Evolutionary conservation across 2,113 vertebrate species (phyloP).

Genomic region (Gymnocephalus cernua): DNA sequence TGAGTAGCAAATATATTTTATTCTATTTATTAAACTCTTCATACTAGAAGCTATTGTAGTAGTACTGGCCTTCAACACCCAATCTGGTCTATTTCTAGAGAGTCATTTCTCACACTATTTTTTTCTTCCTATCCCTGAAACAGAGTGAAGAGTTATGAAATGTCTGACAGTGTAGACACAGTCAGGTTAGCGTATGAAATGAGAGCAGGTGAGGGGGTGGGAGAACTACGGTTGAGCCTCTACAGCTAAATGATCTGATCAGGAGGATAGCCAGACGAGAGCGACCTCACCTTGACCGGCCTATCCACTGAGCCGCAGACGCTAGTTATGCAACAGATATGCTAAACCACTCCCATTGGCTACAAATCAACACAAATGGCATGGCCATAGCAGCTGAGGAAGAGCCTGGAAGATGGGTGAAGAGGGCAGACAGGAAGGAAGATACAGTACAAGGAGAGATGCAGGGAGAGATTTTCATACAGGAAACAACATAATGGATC

Average conservation of each 20-base stretch:
- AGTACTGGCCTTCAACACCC: background rate
- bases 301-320: constrained; percentile 13
- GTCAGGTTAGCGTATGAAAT: constrained; percentile 39
- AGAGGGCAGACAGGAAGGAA: background rate
- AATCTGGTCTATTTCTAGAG: background rate
- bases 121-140: constrained; percentile 7
- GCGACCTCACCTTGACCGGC: constrained; percentile 43
- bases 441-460: background rate
- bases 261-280: constrained; percentile 9
- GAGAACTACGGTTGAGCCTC: constrained; percentile 16
- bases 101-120: background rate
- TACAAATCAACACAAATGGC: constrained; percentile 39
- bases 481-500: background rate
- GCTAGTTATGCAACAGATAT: constrained; percentile 53
- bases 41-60: background rate
- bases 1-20: too few species aligned
- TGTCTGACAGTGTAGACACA: constrained; percentile 12
- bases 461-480: background rate
- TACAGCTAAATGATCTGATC: constrained; percentile 40
- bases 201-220: constrained; percentile 22
- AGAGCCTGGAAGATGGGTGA: background rate
- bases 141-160: constrained; percentile 34
- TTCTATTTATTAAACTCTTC: background rate
- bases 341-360: constrained; percentile 44
- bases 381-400: constrained; percentile 7